Base-by-base conservation (phyloP, 1,140 invertebrate species). In the Heterodera schachtii region DNA sequence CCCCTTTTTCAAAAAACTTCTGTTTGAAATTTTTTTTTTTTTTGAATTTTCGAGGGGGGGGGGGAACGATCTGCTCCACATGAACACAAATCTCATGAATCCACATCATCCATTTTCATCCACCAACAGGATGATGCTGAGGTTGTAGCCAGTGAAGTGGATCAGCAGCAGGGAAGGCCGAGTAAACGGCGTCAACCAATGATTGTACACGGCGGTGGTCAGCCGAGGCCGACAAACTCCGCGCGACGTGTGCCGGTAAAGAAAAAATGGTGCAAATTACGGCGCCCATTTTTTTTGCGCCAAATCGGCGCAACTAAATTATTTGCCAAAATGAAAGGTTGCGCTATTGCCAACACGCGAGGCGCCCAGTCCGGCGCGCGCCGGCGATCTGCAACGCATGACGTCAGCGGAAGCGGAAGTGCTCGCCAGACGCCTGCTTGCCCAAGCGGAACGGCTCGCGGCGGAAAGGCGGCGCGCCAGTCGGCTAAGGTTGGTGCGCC, bases 371-470 rank as follows among this genome's bases (percentile, higher is more conserved):
- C 46, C 43, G 43, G 8, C n/a, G 79, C 47, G 77, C 76, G 77
- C 52, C 57, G 43, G 46, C 3, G 71, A 60, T 16, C 57, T 60
- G 11, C 57, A 60, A 3, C 57, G 57, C 49, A 75, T 79, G 47
- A 44, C 52, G 66, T 52, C 47, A 5, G 80, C 73, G 21, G 80
- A 69, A 49, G 74, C 74, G 49, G 79, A 73, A 41, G 79, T 47
- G 52, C 75, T 79, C 9, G 79, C 79, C 6, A n/a, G 47, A 44
- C 60, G 64, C 16, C 52, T 69, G 75, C 21, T 46, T 7, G 74
- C 74, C 66, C 49, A 80, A 49, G 70, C 73, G 43, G 70, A 80
- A 64, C 69, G 44, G 13, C 44, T 80, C 3, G 75, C 75, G 41
- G 70, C 47, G 52, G 44, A 78, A n/a, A 79, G 73, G 41, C 21